These are phyloP conservation scores for Apostichopus californicus DNA, from an alignment of 35 echinoderm and acorn worm species.

Conservation along the genomic window DNA sequence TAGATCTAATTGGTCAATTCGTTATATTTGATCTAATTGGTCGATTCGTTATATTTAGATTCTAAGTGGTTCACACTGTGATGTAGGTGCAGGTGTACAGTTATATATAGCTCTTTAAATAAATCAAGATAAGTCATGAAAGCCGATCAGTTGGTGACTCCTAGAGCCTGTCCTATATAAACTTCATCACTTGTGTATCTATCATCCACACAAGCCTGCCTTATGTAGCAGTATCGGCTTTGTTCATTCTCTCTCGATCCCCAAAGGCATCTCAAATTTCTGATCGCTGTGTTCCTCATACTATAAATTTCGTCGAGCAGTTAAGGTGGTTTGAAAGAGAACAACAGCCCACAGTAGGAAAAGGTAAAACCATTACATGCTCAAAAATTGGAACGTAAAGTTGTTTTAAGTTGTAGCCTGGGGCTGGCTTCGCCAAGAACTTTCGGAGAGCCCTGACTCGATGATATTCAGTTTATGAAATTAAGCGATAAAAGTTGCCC, in stretches of 20 bases:
- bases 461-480: slow-evolving; percentile 39
- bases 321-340: not conserved
- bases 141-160: no score
- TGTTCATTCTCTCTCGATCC: not conserved
- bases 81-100: no score
- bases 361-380: slow-evolving; percentile 25
- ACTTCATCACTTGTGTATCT: not conserved
- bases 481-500: slow-evolving; percentile 13
- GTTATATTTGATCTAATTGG: no score
- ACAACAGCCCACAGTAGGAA: not conserved
- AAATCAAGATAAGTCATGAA: no score
- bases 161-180: no score
- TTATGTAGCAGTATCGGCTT: no score
- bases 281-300: not conserved
- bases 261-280: slow-evolving; percentile 26
- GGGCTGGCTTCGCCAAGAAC: not conserved
- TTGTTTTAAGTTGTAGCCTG: not conserved
- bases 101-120: no score
- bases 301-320: not conserved
- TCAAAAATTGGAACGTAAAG: slow-evolving; percentile 21
- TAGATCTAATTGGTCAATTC: no score
- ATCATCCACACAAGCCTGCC: no score
- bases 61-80: no score
- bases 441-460: not conserved
- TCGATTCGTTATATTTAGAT: no score